Percentiles rank a stretch among this genome's conserved stretches.
Conservation (phyloP, 2,113 vertebrate genomes). For the Sebastes schlegelii region DNA sequence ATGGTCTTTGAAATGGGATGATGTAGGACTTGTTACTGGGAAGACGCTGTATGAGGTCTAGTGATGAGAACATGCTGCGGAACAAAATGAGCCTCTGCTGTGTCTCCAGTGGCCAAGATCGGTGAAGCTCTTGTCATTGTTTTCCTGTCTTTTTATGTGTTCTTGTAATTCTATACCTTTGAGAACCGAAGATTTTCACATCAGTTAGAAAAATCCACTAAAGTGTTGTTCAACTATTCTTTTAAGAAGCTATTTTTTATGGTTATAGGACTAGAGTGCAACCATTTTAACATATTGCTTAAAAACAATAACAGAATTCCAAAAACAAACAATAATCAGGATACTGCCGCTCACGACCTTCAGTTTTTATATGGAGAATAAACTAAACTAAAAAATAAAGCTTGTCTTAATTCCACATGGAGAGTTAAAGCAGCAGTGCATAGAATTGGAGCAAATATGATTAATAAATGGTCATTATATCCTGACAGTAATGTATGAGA, state of each 20-base stretch:
- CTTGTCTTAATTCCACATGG: neutral
- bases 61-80: conserved; percentile 41
- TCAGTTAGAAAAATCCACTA: neutral
- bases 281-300: neutral
- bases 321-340: neutral
- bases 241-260: neutral
- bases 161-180: neutral
- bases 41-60: conserved; percentile 37
- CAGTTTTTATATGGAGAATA: neutral
- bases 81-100: conserved; percentile 44
- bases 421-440: too few relatives aligned
- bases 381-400: neutral
- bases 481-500: too few relatives aligned
- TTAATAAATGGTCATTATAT: too few relatives aligned
- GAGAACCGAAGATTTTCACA: conserved; percentile 1
- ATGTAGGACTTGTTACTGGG: conserved; percentile 56
- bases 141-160: conserved; percentile 6
- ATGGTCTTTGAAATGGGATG: conserved; percentile 59
- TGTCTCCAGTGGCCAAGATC: conserved; percentile 32
- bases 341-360: neutral
- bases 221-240: neutral
- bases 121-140: conserved; percentile 29
- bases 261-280: neutral
- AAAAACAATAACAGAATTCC: too few relatives aligned
- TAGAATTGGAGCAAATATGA: too few relatives aligned